phyloP scores from a whole-genome alignment of 2,113 vertebrate genomes.

The Strix uralensis region DNA sequence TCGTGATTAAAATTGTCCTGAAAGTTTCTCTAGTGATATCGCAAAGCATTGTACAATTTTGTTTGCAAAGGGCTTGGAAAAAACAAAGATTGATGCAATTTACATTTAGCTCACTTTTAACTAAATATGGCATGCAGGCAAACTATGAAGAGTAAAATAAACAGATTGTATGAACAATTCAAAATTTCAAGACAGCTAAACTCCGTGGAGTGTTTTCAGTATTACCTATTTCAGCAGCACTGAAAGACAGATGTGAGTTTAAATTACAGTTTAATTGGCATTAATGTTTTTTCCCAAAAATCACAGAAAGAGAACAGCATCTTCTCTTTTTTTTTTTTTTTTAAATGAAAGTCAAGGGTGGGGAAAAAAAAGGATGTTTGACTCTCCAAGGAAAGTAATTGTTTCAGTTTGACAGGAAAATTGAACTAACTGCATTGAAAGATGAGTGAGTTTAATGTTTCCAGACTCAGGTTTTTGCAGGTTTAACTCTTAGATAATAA shows the following conservation, averaged over 20 bases:
- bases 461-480: neutral
- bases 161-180: neutral
- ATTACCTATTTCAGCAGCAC: neutral
- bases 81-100: neutral
- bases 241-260: constrained; percentile 28
- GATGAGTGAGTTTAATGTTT: constrained; percentile 15
- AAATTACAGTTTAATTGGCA: constrained; percentile 19
- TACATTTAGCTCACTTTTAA: neutral
- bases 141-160: neutral
- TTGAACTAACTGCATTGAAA: constrained; percentile 26
- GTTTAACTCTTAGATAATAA: constrained; percentile 2
- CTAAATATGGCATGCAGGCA: neutral
- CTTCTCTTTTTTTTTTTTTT: neutral
- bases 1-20: neutral
- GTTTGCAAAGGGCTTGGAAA: neutral
- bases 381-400: constrained; percentile 16
- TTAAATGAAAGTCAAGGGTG: neutral
- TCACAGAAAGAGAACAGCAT: neutral
- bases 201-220: neutral
- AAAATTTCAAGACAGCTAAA: neutral
- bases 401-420: constrained; percentile 50
- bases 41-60: neutral
- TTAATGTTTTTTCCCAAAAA: constrained; percentile 14
- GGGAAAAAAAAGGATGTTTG: neutral
- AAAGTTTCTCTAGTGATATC: neutral